A percentile compares a stretch with the other conserved stretches of the same genome.
These are phyloP conservation scores for Alethe castanea DNA, from an alignment of 2,113 vertebrate genomes.

Conservation along the genomic window DNA sequence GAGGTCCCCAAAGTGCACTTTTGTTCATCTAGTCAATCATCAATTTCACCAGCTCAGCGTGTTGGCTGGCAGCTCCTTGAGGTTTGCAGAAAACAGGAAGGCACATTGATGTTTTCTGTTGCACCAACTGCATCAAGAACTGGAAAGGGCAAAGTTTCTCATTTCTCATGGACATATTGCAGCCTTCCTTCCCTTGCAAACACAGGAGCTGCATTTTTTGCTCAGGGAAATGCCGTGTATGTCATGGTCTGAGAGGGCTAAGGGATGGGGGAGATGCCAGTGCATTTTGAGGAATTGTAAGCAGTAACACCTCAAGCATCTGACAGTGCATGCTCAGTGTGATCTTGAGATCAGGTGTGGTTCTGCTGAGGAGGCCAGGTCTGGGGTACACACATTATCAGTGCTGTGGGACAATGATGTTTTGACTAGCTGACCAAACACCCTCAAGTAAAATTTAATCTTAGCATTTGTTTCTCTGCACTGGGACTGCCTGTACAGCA, in stretches of 20 bases:
- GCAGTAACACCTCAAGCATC: neutral
- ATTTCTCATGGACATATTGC: neutral
- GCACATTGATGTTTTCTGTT: neutral
- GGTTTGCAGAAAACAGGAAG: neutral
- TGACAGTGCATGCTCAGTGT: neutral
- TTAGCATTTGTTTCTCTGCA: neutral
- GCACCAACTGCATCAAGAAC: neutral
- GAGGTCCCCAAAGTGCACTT: slow-evolving; percentile 58
- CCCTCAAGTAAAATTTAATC: neutral
- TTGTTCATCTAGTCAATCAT: slow-evolving; percentile 38
- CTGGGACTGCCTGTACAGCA: neutral
- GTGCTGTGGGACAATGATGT: neutral
- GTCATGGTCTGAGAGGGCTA: rapidly evolving
- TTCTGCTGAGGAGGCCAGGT: neutral
- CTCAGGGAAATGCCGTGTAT: neutral
- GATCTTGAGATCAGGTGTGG: neutral
- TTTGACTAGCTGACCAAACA: neutral
- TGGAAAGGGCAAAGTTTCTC: neutral
- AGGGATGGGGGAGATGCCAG: neutral
- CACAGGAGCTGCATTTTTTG: neutral
- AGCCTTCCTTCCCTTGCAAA: neutral
- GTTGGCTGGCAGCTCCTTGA: slow-evolving; percentile 44
- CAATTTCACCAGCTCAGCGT: slow-evolving; percentile 33
- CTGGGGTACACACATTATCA: neutral
- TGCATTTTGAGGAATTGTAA: neutral